Evolutionary conservation across 2,113 vertebrate species (phyloP).

Genomic region (Pangasianodon gigas): DNA sequence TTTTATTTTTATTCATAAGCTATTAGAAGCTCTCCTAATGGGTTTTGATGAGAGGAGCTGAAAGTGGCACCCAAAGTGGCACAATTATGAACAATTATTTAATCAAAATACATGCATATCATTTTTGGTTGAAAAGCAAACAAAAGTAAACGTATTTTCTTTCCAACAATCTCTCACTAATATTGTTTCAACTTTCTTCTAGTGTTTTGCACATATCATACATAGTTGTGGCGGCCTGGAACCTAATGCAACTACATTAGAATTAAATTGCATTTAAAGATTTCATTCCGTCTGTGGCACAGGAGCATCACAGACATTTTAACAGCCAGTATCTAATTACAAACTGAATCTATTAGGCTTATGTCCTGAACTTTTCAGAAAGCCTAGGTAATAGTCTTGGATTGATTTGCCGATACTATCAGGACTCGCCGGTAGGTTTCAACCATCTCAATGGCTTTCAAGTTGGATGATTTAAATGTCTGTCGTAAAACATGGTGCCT

Average conservation of each 20-base stretch:
- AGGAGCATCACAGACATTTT: neutral
- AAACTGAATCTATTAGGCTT: neutral
- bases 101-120: neutral
- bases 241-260: neutral
- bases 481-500: neutral
- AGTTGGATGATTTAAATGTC: neutral
- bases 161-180: neutral
- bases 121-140: neutral
- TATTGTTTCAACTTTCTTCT: neutral
- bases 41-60: neutral
- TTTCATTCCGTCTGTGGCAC: neutral
- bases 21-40: constrained; percentile 3
- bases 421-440: neutral
- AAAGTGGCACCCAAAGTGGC: neutral
- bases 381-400: neutral
- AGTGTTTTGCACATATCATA: neutral
- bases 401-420: neutral
- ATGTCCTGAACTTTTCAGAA: neutral
- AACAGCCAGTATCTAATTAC: neutral
- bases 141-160: neutral
- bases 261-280: neutral
- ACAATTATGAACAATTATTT: neutral
- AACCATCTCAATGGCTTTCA: neutral
- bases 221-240: neutral
- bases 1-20: constrained; percentile 1